Base-by-base conservation (phyloP, 2,888 invertebrate species). In the Hydriomena furcata region DNA sequence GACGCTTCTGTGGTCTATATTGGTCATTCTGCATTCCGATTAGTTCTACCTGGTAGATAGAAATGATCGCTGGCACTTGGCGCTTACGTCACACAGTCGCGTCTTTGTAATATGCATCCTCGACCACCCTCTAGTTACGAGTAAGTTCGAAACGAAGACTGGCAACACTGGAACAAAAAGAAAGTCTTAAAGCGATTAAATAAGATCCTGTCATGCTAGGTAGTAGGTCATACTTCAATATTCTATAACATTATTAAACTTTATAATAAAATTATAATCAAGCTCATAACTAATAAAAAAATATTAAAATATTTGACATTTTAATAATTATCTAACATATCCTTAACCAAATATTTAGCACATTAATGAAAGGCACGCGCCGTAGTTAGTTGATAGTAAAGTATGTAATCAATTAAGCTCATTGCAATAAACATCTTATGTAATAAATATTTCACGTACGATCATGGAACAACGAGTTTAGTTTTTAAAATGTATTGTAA, bases 251-350 rank as follows among this genome's bases (percentile, higher is more conserved):
- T 27, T 27, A 5, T 7, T 6, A 5, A 24, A 17, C 12, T 2
- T 13, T n/a, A 17, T n/a, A 17, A 17, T 17, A 17, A 2, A 17
- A 17, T 17, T 17, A 4, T 17, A 4, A 4, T 2, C 17, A 3
- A 17, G n/a, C 4, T 17, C 17, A 17, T 17, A 3, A 17, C 17
- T 17, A 3, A 17, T 17, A 17, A 17, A 17, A 17, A 17, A 28
- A 36, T 34, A 27, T 34, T 13, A 1, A 7, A 31, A 35, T 45
- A 40, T n/a, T n/a, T n/a, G 11, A 10, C 35, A 36, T 46, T 20
- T 35, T 32, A 45, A 31, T 36, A 32, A 42, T 7, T 23, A 25
- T 43, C 7, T 25, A 10, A 34, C 46, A 42, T 42, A 42, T 51
- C 34, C 34, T 8, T 30, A 30, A 28, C 17, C 8, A 24, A 12